Evolutionary conservation across 2,113 vertebrate genomes (phyloP).

Genomic region (Oncorhynchus gorbuscha): DNA sequence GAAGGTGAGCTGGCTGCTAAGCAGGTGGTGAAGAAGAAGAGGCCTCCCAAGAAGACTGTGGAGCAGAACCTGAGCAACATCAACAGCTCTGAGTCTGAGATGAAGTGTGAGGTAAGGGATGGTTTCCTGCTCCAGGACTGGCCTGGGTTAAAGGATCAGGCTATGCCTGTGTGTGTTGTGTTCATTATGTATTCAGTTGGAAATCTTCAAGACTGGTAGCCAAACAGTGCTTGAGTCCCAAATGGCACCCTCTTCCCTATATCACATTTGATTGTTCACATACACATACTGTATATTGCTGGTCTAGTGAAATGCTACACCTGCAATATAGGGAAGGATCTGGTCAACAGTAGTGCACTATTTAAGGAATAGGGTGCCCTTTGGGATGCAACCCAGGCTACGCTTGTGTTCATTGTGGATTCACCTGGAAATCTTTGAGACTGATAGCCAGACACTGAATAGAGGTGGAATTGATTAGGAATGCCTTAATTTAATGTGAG

Average conservation of each 20-base stretch:
- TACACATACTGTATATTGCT: too few relatives aligned
- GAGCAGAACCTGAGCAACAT: conserved; percentile 89
- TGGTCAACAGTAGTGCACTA: too few relatives aligned
- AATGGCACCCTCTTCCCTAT: too few relatives aligned
- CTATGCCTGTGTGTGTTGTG: not conserved
- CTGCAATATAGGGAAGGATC: too few relatives aligned
- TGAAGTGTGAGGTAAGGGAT: conserved; percentile 77
- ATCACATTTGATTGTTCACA: too few relatives aligned
- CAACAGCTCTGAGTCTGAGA: conserved; percentile 75
- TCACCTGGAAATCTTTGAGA: not conserved
- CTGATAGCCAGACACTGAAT: not conserved
- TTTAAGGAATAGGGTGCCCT: too few relatives aligned
- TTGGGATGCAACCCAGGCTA: not conserved
- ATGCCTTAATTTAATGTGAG: not conserved
- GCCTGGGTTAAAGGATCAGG: not conserved
- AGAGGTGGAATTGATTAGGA: not conserved
- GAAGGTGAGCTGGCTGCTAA: conserved; percentile 53
- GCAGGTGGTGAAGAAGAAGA: conserved; percentile 77
- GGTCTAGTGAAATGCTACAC: too few relatives aligned
- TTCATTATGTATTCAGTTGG: not conserved
- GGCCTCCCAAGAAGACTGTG: conserved; percentile 78
- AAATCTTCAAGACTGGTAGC: not conserved
- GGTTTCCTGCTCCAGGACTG: not conserved
- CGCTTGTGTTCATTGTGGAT: not conserved
- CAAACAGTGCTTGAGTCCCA: too few relatives aligned